These are phyloP conservation scores for Stichodactyla mertensii DNA, from an alignment of 64 coral and sea anemone species.

Conservation along the genomic window DNA sequence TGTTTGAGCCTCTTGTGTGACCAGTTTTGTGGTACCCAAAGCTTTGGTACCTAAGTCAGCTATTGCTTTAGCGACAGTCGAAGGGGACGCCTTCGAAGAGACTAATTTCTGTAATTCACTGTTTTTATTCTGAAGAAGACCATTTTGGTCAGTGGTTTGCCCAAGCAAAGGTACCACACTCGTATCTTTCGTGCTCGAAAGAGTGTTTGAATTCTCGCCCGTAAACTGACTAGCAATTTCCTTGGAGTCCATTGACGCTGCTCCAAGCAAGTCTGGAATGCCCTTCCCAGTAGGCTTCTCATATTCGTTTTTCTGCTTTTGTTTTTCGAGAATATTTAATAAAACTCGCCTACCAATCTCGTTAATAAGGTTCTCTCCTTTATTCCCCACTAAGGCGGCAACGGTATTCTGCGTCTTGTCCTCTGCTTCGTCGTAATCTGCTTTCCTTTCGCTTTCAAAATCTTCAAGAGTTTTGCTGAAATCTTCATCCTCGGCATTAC, in stretches of 20 bases:
- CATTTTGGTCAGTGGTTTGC: not conserved
- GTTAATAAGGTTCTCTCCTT: constrained; percentile 7
- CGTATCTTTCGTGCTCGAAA: not conserved
- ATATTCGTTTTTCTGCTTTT: constrained; percentile 3
- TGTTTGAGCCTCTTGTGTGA: not conserved
- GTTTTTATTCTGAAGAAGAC: not conserved
- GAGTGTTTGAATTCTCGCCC: not conserved
- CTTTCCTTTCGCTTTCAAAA: not conserved
- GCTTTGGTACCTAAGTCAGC: not conserved
- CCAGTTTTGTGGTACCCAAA: not conserved
- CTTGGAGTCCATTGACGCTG: not conserved
- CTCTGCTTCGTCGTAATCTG: not conserved
- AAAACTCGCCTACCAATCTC: constrained; percentile 12
- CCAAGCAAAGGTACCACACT: not conserved
- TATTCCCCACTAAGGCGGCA: not conserved
- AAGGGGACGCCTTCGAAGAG: not conserved
- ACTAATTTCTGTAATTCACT: not conserved
- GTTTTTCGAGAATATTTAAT: constrained; percentile 12
- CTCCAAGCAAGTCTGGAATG: not conserved
- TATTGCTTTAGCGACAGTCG: not conserved
- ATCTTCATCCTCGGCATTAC: not conserved
- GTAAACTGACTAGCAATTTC: not conserved
- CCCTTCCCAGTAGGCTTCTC: not conserved
- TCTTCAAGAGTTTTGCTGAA: not conserved
- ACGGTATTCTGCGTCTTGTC: not conserved